These are phyloP conservation scores for Gorsachius magnificus DNA, from an alignment of 2,797 vertebrate genomes.

Conservation along the genomic window DNA sequence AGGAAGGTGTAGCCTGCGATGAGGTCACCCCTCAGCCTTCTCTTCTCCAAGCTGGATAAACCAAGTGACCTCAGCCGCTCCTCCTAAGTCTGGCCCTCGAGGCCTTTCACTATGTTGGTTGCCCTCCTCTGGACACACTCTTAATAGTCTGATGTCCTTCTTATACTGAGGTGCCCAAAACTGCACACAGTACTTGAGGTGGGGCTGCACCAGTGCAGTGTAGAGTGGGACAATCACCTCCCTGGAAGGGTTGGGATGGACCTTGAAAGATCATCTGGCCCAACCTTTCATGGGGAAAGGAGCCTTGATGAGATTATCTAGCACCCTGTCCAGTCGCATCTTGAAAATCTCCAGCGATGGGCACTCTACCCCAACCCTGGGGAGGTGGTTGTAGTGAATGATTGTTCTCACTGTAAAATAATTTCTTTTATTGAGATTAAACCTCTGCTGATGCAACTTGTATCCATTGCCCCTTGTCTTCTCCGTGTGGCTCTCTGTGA, in stretches of 20 bases:
- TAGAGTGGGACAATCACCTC: neutral
- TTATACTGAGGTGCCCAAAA: neutral
- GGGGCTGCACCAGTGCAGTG: neutral
- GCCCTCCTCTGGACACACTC: neutral
- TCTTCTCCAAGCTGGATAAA: neutral
- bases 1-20: neutral
- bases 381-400: neutral
- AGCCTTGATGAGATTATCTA: neutral
- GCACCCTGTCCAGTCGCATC: neutral
- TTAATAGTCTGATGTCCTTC: neutral
- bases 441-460: neutral
- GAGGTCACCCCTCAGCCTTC: neutral
- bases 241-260: neutral
- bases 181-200: neutral
- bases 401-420: neutral
- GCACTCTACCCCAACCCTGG: neutral
- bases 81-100: neutral
- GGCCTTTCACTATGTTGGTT: neutral
- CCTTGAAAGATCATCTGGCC: neutral
- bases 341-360: neutral
- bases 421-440: neutral
- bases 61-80: neutral
- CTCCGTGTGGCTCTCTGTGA: neutral
- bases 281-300: neutral
- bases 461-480: neutral